These are phyloP conservation scores for Halictus quadricinctus DNA, from an alignment of 2,888 invertebrate species.

Conservation along the genomic window DNA sequence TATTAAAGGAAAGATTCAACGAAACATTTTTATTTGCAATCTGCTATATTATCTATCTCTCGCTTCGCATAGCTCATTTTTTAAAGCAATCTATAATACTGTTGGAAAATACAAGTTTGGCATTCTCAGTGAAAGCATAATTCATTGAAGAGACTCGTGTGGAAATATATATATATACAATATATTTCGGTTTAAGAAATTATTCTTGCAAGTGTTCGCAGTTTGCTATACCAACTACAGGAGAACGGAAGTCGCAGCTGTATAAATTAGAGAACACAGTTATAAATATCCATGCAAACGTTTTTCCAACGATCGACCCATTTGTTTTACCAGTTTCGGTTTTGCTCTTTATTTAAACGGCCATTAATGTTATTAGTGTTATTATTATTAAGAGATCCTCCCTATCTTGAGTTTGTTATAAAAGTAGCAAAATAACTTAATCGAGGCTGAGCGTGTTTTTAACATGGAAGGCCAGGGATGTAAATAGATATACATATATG, in stretches of 20 bases:
- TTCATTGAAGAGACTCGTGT: slow-evolving; percentile 1
- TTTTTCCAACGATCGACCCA: slow-evolving; percentile 32
- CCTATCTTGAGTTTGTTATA: slow-evolving; percentile 71
- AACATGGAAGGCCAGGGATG: slow-evolving; percentile 72
- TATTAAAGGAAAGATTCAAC: slow-evolving; percentile 35
- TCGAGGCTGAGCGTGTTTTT: slow-evolving; percentile 77
- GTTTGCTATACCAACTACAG: not conserved
- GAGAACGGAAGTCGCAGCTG: not conserved
- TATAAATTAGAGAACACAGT: slow-evolving; percentile 7
- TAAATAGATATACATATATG: slow-evolving; percentile 51
- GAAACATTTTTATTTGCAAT: slow-evolving; percentile 38
- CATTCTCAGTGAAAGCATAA: slow-evolving; percentile 18
- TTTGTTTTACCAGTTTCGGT: slow-evolving; percentile 3
- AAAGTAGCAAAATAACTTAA: slow-evolving; percentile 82
- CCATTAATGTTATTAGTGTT: slow-evolving; percentile 51
- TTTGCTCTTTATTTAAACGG: slow-evolving; percentile 38
- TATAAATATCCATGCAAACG: slow-evolving; percentile 24
- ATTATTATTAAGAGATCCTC: slow-evolving; percentile 45
- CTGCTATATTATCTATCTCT: slow-evolving; percentile 29
- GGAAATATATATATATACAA: not conserved
- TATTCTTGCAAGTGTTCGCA: not conserved
- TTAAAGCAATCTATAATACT: slow-evolving; percentile 38
- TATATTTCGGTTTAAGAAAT: slow-evolving; percentile 11
- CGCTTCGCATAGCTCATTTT: slow-evolving; percentile 7
- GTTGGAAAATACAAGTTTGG: slow-evolving; percentile 22